Evolutionary conservation across 2,797 vertebrate species (phyloP), one percentile per base, ranked within the genome.

Genomic region (Botia kubotai): DNA sequence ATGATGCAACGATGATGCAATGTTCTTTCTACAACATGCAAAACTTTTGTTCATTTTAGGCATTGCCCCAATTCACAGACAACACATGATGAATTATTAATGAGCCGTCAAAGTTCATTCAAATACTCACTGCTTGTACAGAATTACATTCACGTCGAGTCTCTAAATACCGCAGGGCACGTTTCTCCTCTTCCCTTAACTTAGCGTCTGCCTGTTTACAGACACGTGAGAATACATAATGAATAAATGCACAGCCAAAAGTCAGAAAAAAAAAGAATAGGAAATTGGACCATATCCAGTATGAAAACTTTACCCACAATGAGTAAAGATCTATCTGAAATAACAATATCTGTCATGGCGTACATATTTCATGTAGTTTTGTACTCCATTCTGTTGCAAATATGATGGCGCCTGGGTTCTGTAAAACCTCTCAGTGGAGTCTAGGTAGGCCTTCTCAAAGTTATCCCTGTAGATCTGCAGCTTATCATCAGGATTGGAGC

Each of bases 291-390:
- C 50, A 21, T 33, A 52, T 1, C 3, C 14, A 43, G 29, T 43
- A 3, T 21, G 39, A 23, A 55, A 62, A 29, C 39, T 19, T 58
- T 19, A 58, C 17, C 19, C 57, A 11, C 21, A 58, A 7, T 6
- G 60, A 16, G 13, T 33, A 29, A 16, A 7, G 13, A 62, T 29
- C 4, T 16, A 17, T 60, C 57, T 13, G 4, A 29, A 29, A 62
- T 21, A 33, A 10, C 4, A 69, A 78, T 55, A 17, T 63, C 57
- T 48, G 48, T 48, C 26, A 39, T 21, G 26, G 94, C 97, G 94
- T 95, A 98, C 97, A 92, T 98, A 98, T 98, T 98, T 98, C 97
- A 98, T 98, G 90, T 98, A 98, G 93, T 98, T 98, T 87, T 98
- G 97, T 85, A 98, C 97, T 86, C 97, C 97, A 0, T 98, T 98